These are phyloP conservation scores for Platorchestia sp. DNA, from an alignment of 1,140 invertebrate genomes.

Conservation along the genomic window DNA sequence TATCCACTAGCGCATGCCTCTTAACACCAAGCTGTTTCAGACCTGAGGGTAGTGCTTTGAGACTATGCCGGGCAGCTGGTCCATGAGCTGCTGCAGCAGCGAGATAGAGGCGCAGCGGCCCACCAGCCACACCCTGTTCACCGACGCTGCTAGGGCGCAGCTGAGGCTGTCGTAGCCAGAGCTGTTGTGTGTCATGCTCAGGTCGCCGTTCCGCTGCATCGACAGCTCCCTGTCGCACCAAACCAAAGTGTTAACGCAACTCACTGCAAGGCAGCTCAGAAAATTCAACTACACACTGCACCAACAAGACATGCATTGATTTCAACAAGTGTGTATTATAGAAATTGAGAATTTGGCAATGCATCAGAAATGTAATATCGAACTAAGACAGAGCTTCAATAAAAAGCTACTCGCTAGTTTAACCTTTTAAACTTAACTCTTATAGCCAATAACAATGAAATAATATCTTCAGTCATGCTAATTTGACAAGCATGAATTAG, in stretches of 20 bases:
- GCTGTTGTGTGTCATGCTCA: slow-evolving; percentile 25
- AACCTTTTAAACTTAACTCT: too few relatives aligned
- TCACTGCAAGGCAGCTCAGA: background rate
- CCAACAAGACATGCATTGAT: background rate
- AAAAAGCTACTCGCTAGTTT: too few relatives aligned
- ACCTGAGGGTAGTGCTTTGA: slow-evolving; percentile 18
- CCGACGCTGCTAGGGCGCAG: background rate
- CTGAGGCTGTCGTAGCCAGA: slow-evolving; percentile 34
- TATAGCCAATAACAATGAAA: too few relatives aligned
- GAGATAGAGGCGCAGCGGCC: background rate
- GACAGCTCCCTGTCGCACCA: background rate
- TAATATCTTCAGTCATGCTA: too few relatives aligned
- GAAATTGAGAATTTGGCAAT: background rate
- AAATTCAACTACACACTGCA: background rate
- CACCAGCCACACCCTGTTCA: slow-evolving; percentile 46
- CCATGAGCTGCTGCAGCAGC: slow-evolving; percentile 20
- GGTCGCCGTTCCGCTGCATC: background rate
- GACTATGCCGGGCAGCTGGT: background rate
- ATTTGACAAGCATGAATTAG: too few relatives aligned
- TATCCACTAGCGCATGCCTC: too few relatives aligned
- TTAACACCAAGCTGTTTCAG: too few relatives aligned
- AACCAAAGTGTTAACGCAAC: background rate
- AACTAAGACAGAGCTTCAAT: too few relatives aligned
- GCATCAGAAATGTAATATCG: background rate
- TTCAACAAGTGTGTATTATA: background rate